These are phyloP conservation scores for Lordiphosa andalusiaca DNA, from an alignment of 2,888 invertebrate species.

Conservation along the genomic window DNA sequence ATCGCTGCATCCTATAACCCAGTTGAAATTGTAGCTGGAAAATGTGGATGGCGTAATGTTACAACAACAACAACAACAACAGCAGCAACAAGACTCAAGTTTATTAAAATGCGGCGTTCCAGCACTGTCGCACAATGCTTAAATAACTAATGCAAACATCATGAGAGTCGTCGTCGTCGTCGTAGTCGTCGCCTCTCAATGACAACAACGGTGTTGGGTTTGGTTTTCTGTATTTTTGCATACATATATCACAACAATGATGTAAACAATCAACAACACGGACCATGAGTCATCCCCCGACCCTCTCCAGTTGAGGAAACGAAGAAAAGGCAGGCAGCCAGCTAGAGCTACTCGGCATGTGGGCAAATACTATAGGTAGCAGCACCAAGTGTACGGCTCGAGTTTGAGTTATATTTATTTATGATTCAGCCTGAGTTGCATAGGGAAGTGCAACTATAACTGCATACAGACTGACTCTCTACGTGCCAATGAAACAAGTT, in stretches of 20 bases:
- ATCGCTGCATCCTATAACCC: conserved; percentile 3
- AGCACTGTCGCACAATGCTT: conserved; percentile 59
- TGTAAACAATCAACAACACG: conserved; percentile 52
- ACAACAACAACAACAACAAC: conserved; percentile 18
- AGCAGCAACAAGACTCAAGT: conserved; percentile 17
- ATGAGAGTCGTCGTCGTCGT: conserved; percentile 32
- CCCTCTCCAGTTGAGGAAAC: conserved; percentile 12
- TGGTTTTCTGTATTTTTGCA: conserved; percentile 23
- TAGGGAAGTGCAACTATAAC: conserved; percentile 41
- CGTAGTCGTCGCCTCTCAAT: conserved; percentile 41
- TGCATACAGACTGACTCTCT: conserved; percentile 8
- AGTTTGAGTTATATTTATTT: conserved; percentile 1
- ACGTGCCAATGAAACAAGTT: conserved; percentile 27
- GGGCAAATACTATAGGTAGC: conserved; percentile 3
- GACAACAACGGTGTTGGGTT: conserved; percentile 65
- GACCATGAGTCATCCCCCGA: conserved; percentile 46
- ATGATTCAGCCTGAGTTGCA: conserved; percentile 13
- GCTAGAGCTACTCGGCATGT: conserved; percentile 15
- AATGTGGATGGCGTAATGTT: conserved; percentile 33
- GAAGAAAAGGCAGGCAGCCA: conserved; percentile 30
- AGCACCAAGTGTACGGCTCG: not conserved
- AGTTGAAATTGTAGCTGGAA: conserved; percentile 23
- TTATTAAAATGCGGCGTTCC: conserved; percentile 68
- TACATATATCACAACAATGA: conserved; percentile 36
- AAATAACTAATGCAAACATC: conserved; percentile 66